Evolutionary conservation across 2,113 vertebrate species (phyloP), one percentile per base, ranked within the genome.

Genomic region (Corydoras maculifer): DNA sequence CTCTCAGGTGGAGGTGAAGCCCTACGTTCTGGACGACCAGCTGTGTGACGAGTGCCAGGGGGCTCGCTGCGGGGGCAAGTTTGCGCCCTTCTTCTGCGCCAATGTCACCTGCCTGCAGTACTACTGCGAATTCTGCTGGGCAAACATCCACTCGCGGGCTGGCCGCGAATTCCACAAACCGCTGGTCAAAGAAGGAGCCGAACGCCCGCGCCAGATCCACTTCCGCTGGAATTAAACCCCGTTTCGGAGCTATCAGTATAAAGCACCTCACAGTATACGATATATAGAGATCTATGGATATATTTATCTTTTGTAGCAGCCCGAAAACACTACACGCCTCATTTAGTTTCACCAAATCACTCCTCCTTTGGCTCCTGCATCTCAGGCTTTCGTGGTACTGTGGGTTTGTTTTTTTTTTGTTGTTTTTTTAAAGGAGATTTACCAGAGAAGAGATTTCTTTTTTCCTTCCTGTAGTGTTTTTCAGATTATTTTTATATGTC

Each of bases 121-220:
- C 92, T 98, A 98, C 92, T 98, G 96, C 81, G 96, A 98, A 87
- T 98, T 98, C 87, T 98, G 96, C 88, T 98, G 96, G 96, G 94
- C 95, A 79, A 97, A 97, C 79, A 98, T 98, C 90, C 96, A 98
- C 91, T 97, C 95, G 62, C 93, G 95, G 32, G 96, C 95, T 53
- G 95, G 96, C 43, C 93, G 96, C 59, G 96, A 98, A 90, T 98
- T 98, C 85, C 96, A 98, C 87, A 98, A 98, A 91, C 96, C 96
- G 74, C 93, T 98, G 90, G 96, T 98, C 68, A 98, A 98, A 86
- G 95, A 98, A 83, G 96, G 96, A 48, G 96, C 95, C 57, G 96
- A 98, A 88, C 94, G 95, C 62, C 96, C 96, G 0, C 93, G 96
- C 60, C 96, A 98, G 90, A 94, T 98, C 83, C 95, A 97, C 92